phyloP scores from a whole-genome alignment of 2,113 vertebrate genomes.

The Tetrax tetrax region DNA sequence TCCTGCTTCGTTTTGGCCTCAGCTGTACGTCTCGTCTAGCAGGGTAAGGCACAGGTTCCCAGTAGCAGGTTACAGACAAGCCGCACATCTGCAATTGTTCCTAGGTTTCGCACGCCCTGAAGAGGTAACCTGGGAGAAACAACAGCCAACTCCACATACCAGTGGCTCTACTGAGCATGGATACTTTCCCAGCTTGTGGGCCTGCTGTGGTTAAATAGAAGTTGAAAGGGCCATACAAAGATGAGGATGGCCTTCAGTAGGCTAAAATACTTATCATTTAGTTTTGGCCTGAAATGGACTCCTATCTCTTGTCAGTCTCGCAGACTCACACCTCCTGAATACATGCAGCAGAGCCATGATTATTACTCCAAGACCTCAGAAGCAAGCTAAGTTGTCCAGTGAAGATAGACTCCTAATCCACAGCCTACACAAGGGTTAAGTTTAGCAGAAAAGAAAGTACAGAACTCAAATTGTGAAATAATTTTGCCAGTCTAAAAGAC shows the following conservation, averaged over 20 bases:
- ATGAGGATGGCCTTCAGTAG: background rate
- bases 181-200: background rate
- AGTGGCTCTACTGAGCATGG: background rate
- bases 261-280: background rate
- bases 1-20: background rate
- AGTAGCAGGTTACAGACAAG: background rate
- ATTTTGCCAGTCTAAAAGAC: background rate
- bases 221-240: background rate
- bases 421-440: background rate
- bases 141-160: background rate
- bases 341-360: background rate
- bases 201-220: background rate
- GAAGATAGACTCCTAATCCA: background rate
- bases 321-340: background rate
- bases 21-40: background rate
- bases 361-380: background rate
- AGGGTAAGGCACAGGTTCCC: rapidly evolving
- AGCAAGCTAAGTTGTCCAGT: background rate
- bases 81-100: background rate
- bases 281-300: background rate
- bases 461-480: background rate
- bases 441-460: background rate
- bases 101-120: background rate
- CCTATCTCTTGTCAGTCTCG: background rate
- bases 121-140: background rate